Percentiles rank a stretch among this genome's conserved stretches.
Conservation (phyloP, 1,140 invertebrate species). For the Drosophila arizonae region DNA sequence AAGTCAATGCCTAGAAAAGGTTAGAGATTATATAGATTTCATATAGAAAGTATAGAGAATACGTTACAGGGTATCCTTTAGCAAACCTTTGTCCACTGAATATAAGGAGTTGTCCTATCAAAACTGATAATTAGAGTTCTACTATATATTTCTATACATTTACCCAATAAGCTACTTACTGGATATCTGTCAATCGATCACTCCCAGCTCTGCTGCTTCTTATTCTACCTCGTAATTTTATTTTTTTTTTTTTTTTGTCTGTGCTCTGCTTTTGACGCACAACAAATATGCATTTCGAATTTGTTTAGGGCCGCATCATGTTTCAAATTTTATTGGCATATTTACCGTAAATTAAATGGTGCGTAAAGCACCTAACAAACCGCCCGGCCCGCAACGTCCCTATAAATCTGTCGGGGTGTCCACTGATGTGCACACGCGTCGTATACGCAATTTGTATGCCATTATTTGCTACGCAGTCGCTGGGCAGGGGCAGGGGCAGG, state of each 20-base stretch:
- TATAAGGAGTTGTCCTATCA: no score
- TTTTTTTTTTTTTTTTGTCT: background rate
- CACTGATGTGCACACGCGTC: conserved; percentile 45
- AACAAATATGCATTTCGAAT: conserved; percentile 66
- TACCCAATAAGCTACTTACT: no score
- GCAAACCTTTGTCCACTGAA: background rate
- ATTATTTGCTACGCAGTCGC: conserved; percentile 35
- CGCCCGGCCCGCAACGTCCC: conserved; percentile 4
- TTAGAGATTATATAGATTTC: no score
- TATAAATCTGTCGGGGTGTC: conserved; percentile 36
- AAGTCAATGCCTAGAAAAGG: no score
- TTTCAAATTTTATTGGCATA: conserved; percentile 78
- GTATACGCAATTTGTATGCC: conserved; percentile 73
- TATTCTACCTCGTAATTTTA: background rate
- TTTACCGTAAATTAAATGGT: conserved; percentile 78
- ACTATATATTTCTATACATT: no score
- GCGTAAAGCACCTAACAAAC: conserved; percentile 51
- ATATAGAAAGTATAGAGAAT: no score
- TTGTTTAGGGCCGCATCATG: conserved; percentile 56
- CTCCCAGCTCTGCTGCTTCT: background rate
- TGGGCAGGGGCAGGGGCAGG: background rate
- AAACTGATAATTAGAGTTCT: no score
- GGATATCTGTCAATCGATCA: background rate
- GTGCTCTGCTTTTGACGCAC: conserved; percentile 17
- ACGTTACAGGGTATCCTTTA: conserved; percentile 5